Evolutionary conservation across 1,140 invertebrate species (phyloP), one percentile per base, ranked within the genome.

Genomic region (Spodoptera litura): DNA sequence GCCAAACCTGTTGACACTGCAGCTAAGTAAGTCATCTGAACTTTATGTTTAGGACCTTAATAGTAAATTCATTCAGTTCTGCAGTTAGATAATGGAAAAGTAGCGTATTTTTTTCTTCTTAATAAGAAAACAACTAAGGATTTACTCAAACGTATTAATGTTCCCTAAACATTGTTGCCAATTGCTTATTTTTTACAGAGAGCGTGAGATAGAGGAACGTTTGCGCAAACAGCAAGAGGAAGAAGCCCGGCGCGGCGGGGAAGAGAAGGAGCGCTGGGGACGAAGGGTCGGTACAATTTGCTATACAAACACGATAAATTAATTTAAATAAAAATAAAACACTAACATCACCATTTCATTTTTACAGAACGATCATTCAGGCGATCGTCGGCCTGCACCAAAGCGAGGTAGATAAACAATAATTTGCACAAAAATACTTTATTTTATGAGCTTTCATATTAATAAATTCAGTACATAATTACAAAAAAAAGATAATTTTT

Each of bases 1-100:
- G 99, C 98, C 35, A 98, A 98, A 91, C 99, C 99, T 8, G 99
- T 99, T 0, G 98, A 99, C 92, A 99, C 98, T 12, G 96, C 97
- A 55, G 97, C 97, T 75, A 93, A 93, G 93, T 94, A 49, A 87
- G 90, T 64, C 58, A 38, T 12, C 53, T 64, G 49, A 44, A 13
- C 20, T 71, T 68, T 38, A 59, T 38, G 4, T 72, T 12, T 66
- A 0, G 20, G 20, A 20, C 20, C 20, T 20, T 20, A 20, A 20
- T 20, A 20, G 20, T 20, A 20, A 20, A 20, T 20, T 20, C 20
- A 20, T 20, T 20, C 20, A 20, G 20, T 20, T 20, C 20, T 20
- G 20, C 20, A 20, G 20, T 20, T 20, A 20, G 1, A 20, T 31
- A 31, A 4, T 31, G 4, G 3, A 31, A 5, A 4, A 31, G 31